phyloP scores from a whole-genome alignment of 2,888 invertebrate species.

The Mythimna pallens region DNA sequence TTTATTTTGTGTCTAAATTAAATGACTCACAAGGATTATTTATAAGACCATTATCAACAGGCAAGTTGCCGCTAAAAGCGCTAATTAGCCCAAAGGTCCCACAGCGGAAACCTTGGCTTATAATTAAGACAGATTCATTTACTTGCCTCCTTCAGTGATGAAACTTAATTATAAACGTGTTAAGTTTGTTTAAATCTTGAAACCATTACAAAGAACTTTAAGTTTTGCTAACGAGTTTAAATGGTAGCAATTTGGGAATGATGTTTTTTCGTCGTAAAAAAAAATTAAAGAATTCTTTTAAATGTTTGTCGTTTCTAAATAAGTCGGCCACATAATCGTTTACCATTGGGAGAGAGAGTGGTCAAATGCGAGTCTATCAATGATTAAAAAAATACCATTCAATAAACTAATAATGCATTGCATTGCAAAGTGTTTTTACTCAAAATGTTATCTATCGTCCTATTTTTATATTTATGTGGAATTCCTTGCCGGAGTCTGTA shows the following conservation, averaged over 20 bases:
- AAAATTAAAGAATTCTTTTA: background rate
- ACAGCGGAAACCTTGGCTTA: constrained; percentile 71
- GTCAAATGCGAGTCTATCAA: too few relatives aligned
- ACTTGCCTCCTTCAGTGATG: constrained; percentile 68
- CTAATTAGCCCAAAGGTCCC: constrained; percentile 75
- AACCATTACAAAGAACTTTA: constrained; percentile 30
- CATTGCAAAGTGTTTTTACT: background rate
- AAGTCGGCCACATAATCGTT: too few relatives aligned
- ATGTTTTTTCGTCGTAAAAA: background rate
- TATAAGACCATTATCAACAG: constrained; percentile 51
- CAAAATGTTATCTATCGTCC: background rate
- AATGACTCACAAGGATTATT: constrained; percentile 38
- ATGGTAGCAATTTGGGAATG: constrained; percentile 19
- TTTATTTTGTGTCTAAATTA: constrained; percentile 24
- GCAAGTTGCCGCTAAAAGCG: constrained; percentile 63
- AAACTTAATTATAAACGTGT: constrained; percentile 73
- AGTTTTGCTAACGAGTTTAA: constrained; percentile 19
- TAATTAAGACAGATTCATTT: constrained; percentile 82
- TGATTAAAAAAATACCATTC: background rate
- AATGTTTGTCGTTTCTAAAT: background rate
- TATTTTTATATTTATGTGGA: background rate
- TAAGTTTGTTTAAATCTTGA: constrained; percentile 53
- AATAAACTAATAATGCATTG: background rate
- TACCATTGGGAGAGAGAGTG: too few relatives aligned
- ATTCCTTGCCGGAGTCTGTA: too few relatives aligned